Evolutionary conservation across 2,797 vertebrate species (phyloP).

Genomic region (Fistularia tabacaria): DNA sequence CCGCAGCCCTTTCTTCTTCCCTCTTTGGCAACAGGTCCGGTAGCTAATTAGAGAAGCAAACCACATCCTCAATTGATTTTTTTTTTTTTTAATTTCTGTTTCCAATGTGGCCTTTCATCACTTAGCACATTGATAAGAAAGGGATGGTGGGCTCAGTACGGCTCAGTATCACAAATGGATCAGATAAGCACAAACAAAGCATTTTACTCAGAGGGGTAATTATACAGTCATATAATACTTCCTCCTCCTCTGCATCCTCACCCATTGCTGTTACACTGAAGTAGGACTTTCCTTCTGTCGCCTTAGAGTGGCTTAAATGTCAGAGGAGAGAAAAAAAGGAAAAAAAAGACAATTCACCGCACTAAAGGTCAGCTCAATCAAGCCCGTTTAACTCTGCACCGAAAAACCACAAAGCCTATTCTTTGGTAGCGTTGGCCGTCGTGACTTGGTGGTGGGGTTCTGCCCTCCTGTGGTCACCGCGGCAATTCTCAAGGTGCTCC

Average conservation of each 20-base stretch:
- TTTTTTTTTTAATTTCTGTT: conserved; percentile 51
- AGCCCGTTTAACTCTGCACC: conserved; percentile 37
- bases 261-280: conserved; percentile 37
- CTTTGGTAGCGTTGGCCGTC: conserved; percentile 9
- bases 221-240: conserved; percentile 66
- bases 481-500: conserved; percentile 47
- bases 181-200: conserved; percentile 67
- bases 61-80: conserved; percentile 66
- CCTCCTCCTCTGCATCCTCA: conserved; percentile 48
- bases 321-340: conserved; percentile 19
- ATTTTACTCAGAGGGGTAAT: conserved; percentile 54
- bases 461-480: conserved; percentile 76
- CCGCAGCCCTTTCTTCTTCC: conserved; percentile 39
- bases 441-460: conserved; percentile 65
- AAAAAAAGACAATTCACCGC: conserved; percentile 16
- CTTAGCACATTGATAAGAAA: conserved; percentile 48
- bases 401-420: conserved; percentile 31
- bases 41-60: conserved; percentile 66
- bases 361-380: conserved; percentile 51
- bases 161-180: conserved; percentile 60
- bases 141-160: conserved; percentile 32
- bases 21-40: conserved; percentile 55
- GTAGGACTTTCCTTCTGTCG: conserved; percentile 41
- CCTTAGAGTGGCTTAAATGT: conserved; percentile 46
- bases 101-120: conserved; percentile 56